Evolutionary conservation across 1,140 invertebrate species (phyloP).

Genomic region (Manduca sexta): DNA sequence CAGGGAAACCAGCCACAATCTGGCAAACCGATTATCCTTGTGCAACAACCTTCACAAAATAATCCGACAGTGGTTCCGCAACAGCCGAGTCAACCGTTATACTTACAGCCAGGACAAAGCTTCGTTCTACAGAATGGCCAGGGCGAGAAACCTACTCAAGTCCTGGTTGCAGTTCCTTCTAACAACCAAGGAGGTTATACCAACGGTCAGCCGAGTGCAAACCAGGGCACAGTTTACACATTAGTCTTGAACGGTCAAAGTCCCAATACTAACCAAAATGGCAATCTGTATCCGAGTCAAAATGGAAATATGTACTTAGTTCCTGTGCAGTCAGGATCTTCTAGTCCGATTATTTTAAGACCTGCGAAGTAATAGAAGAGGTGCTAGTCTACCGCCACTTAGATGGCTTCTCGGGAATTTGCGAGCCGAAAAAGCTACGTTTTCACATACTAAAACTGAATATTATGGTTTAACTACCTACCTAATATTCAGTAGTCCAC

Average conservation of each 20-base stretch:
- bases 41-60: slow-evolving; percentile 5
- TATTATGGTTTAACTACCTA: too few relatives aligned
- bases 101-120: not conserved
- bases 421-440: too few relatives aligned
- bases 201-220: not conserved
- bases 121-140: not conserved
- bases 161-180: not conserved
- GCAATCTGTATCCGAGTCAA: not conserved
- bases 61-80: not conserved
- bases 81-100: slow-evolving; percentile 2
- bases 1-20: not conserved
- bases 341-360: slow-evolving; percentile 4
- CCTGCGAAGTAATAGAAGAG: not conserved
- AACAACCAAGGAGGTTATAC: not conserved
- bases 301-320: not conserved
- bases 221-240: not conserved
- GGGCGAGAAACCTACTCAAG: not conserved
- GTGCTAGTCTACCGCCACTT: too few relatives aligned
- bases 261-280: too few relatives aligned
- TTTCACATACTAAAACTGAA: too few relatives aligned
- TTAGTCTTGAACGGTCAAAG: too few relatives aligned
- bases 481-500: too few relatives aligned
- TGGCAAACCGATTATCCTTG: not conserved
- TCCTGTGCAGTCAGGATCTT: slow-evolving; percentile 1
- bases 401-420: too few relatives aligned